Conservation (phyloP, 64 coral and sea anemone species). For the Dendronephthya gigantea region DNA sequence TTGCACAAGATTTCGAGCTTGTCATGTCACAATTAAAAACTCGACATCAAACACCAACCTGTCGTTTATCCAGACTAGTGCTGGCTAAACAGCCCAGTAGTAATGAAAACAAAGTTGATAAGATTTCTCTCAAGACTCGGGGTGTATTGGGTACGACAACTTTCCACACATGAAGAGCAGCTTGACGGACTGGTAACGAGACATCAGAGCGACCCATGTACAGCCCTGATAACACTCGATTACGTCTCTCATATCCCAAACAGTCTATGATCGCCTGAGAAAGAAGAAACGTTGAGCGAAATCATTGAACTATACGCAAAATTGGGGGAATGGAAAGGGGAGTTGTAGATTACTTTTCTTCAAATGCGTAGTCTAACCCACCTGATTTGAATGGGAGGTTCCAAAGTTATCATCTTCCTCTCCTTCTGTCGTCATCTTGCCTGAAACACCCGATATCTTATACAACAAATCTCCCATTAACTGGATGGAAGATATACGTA, state of each 20-base stretch:
- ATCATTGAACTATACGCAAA: neutral
- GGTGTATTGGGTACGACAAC: slow-evolving; percentile 95
- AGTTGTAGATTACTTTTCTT: no score
- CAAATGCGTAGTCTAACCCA: neutral
- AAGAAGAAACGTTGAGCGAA: neutral
- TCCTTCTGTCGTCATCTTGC: slow-evolving; percentile 95
- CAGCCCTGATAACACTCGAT: slow-evolving; percentile 82
- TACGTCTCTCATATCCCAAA: slow-evolving; percentile 79
- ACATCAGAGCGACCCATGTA: slow-evolving; percentile 99
- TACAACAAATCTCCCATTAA: slow-evolving; percentile 86
- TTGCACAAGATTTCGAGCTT: no score
- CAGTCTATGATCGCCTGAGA: slow-evolving; percentile 68
- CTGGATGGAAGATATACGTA: slow-evolving; percentile 81
- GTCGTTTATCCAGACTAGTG: slow-evolving; percentile 90
- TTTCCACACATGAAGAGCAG: slow-evolving; percentile 96
- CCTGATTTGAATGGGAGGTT: slow-evolving; percentile 79
- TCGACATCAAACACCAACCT: no score
- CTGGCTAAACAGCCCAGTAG: slow-evolving; percentile 83
- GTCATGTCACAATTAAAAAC: neutral
- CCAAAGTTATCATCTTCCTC: slow-evolving; percentile 99
- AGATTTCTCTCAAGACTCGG: slow-evolving; percentile 73
- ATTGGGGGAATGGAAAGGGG: no score
- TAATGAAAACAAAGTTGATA: slow-evolving; percentile 89
- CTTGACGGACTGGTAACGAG: slow-evolving; percentile 80
- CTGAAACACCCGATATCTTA: slow-evolving; percentile 84